Base-by-base conservation (phyloP, 2,113 vertebrate genomes). In the Anseranas semipalmata region DNA sequence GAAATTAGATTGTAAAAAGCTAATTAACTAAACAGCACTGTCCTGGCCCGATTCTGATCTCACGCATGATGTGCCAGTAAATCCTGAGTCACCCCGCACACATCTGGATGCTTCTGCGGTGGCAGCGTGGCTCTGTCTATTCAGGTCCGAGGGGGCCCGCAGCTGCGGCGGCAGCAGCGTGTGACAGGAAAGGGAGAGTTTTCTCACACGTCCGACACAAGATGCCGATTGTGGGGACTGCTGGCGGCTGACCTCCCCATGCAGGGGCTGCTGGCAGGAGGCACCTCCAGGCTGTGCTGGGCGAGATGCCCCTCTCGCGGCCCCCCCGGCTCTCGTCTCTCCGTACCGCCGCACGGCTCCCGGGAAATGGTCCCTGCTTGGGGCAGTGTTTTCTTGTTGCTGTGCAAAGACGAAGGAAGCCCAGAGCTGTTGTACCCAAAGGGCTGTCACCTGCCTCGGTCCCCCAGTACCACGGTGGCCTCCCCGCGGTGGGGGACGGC, bases 131-230 rank as follows among this genome's bases (percentile, higher is more conserved):
- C 90, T 94, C 86, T 93, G 84, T 96, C 94, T 89, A 96, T 94
- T 97, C 95, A 97, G 77, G 59, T 75, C 65, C 2, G 90, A 90
- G 83, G 95, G 85, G 77, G 89, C 88, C 85, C 0, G 77, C 96
- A 96, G 96, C 96, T 97, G 96, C 91, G 74, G 60, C 10, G 18
- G 86, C 80, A 11, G 85, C 90, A 96, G 94, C 91, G 96, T 97
- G 96, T 71, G 95, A 97, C 96, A 97, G 96, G 96, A 96, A 97
- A 96, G 91, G 96, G 77, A 97, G 89, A 93, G 71, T 93, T 95
- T 97, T 97, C 96, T 97, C 96, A 96, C 96, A 96, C 92, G 14
- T 87, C 91, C 1, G 3, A 85, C 84, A 97, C 96, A 96, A 97
- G 94, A 87, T 78, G 41, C 48, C 4, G 89, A 97, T 96, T 97